Percentiles rank a stretch among this genome's conserved stretches.
Evolutionary conservation across 2,888 invertebrate genomes (phyloP).

Genomic region (Drosophila sordidapex): DNA sequence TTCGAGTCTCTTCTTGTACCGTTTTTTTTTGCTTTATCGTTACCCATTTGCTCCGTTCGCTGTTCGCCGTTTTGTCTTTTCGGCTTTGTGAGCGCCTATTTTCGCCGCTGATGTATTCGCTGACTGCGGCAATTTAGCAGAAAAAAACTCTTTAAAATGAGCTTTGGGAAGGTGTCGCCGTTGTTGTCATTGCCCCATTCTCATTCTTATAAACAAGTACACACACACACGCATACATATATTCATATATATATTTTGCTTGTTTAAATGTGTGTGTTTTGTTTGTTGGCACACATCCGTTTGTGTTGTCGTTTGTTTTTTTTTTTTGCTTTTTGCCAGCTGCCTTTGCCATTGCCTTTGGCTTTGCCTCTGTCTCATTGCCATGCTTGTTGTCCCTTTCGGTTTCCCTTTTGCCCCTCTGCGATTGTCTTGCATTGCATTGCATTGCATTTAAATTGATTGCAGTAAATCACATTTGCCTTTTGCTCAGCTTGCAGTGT

Average conservation of each 20-base stretch:
- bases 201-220: constrained; percentile 31
- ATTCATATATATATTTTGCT: not conserved
- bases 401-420: constrained; percentile 3
- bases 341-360: constrained; percentile 19
- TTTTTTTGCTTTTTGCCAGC: constrained; percentile 32
- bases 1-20: constrained; percentile 59
- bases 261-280: constrained; percentile 1
- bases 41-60: not conserved
- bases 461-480: constrained; percentile 82
- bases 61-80: constrained; percentile 54
- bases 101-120: constrained; percentile 82
- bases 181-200: constrained; percentile 46
- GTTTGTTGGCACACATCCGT: constrained; percentile 54
- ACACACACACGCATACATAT: not conserved
- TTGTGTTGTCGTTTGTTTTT: constrained; percentile 23
- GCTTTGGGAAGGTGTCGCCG: constrained; percentile 68
- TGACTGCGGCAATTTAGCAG: constrained; percentile 81
- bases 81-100: constrained; percentile 74
- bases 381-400: constrained; percentile 21
- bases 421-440: constrained; percentile 32
- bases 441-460: constrained; percentile 81
- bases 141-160: constrained; percentile 73
- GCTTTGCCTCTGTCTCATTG: constrained; percentile 19
- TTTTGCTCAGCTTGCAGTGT: constrained; percentile 28
- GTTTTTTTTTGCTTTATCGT: constrained; percentile 41